Evolutionary conservation across 2,113 vertebrate species (phyloP).

Genomic region (Calypte anna): DNA sequence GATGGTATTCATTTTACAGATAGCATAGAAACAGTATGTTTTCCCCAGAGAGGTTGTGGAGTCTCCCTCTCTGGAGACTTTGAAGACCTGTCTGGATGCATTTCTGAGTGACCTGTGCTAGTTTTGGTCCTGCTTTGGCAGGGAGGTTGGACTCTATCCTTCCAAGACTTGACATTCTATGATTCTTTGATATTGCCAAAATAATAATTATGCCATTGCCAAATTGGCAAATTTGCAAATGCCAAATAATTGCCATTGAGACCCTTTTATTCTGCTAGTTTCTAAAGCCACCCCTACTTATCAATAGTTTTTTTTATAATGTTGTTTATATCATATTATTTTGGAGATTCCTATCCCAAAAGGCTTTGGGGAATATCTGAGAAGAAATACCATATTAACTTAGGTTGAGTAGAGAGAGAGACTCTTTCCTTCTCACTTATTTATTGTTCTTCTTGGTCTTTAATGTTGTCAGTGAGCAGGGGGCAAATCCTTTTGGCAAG

Average conservation of each 20-base stretch:
- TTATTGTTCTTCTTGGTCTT: background rate
- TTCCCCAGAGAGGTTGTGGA: no score
- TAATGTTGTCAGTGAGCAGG: background rate
- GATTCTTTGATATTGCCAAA: no score
- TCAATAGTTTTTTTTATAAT: background rate
- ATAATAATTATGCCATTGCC: no score
- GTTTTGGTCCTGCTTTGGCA: no score
- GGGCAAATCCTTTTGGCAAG: background rate
- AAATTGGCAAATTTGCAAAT: no score
- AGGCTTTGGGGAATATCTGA: accelerated
- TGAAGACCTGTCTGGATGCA: no score
- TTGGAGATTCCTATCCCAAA: background rate
- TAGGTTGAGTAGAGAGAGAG: background rate
- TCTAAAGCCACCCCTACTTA: background rate
- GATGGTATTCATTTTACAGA: background rate
- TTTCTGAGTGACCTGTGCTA: no score
- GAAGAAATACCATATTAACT: background rate
- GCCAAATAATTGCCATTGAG: background rate
- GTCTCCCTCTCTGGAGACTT: no score
- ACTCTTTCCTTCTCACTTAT: background rate
- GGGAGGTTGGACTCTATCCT: no score
- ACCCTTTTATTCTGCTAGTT: background rate
- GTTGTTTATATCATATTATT: background rate
- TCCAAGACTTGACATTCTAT: no score
- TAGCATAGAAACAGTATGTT: background rate